These are phyloP conservation scores for Muraenolepis orangiensis DNA, from an alignment of 2,797 vertebrate genomes.

Conservation along the genomic window DNA sequence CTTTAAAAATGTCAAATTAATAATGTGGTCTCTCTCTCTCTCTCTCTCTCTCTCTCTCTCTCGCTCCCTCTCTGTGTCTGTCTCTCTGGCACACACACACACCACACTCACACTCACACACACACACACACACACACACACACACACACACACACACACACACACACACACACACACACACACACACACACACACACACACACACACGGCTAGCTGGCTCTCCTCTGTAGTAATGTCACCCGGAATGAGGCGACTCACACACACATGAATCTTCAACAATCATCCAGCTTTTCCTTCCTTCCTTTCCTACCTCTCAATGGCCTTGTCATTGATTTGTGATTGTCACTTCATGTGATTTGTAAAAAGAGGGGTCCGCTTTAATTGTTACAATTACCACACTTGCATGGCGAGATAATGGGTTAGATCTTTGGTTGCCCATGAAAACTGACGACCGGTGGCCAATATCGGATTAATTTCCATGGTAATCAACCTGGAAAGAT, in stretches of 20 bases:
- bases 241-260: slow-evolving; percentile 41
- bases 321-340: slow-evolving; percentile 38
- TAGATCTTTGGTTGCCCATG: slow-evolving; percentile 23
- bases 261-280: slow-evolving; percentile 53
- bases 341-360: slow-evolving; percentile 31
- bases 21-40: too few species aligned
- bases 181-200: too few species aligned
- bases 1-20: background rate
- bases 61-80: too few species aligned
- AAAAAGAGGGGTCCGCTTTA: slow-evolving; percentile 30
- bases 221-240: slow-evolving; percentile 51
- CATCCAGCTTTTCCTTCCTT: slow-evolving; percentile 43
- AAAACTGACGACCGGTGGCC: slow-evolving; percentile 4
- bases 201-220: slow-evolving; percentile 33
- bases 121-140: too few species aligned
- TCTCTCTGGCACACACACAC: too few species aligned
- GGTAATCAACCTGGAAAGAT: slow-evolving; percentile 30
- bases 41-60: too few species aligned
- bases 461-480: slow-evolving; percentile 32
- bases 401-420: slow-evolving; percentile 16
- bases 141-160: too few species aligned
- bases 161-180: too few species aligned
- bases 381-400: slow-evolving; percentile 19
- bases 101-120: too few species aligned
- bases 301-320: slow-evolving; percentile 44